A percentile compares a stretch with the other conserved stretches of the same genome.
Evolutionary conservation across 2,797 vertebrate genomes (phyloP).

Genomic region (Pantherophis alleghaniensis): DNA sequence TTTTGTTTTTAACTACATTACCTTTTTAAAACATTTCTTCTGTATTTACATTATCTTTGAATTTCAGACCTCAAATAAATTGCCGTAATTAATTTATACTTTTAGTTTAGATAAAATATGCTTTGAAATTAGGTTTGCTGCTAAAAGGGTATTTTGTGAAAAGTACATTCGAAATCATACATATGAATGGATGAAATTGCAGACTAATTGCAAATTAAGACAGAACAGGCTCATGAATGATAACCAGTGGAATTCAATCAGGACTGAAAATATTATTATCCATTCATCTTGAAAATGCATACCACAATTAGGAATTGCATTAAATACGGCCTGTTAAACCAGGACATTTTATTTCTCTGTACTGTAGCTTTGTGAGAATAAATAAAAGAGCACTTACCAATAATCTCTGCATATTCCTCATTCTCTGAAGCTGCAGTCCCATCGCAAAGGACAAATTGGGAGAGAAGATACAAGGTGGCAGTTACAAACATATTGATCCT

Average conservation of each 20-base stretch:
- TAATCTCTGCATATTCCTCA: neutral
- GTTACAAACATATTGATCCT: constrained; percentile 31
- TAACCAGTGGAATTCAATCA: neutral
- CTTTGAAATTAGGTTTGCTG: neutral
- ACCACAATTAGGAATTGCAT: neutral
- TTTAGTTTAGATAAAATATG: neutral
- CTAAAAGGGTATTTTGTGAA: neutral
- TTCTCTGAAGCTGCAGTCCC: constrained; percentile 30
- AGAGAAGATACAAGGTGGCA: constrained; percentile 45
- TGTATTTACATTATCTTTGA: neutral
- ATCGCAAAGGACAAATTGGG: neutral
- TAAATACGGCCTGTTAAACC: no score
- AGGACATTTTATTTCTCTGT: neutral
- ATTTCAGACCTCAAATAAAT: neutral
- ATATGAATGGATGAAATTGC: neutral
- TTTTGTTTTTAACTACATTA: neutral
- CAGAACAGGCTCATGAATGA: neutral
- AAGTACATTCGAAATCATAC: neutral
- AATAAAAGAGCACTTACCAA: constrained; percentile 61
- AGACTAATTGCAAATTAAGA: neutral
- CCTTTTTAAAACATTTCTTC: neutral
- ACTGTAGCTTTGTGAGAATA: neutral
- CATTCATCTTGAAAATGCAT: neutral
- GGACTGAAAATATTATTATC: neutral
- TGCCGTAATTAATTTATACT: neutral